A percentile compares a stretch with the other conserved stretches of the same genome.
Conservation (phyloP, 2,113 vertebrate genomes). For the Apaloderma vittatum region DNA sequence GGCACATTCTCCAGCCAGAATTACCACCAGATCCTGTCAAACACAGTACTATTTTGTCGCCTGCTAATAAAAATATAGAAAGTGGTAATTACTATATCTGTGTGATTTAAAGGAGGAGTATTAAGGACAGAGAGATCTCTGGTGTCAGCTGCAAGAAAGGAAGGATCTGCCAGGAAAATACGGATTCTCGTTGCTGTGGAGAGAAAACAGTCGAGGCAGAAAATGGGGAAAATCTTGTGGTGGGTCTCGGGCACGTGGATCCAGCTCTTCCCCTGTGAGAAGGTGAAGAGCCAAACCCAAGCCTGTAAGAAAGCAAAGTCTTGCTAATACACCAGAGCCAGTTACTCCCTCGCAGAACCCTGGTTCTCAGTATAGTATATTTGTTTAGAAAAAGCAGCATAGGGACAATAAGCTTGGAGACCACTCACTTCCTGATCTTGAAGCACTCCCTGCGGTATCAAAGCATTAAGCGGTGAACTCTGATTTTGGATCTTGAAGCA, state of each 20-base stretch:
- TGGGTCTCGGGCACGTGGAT: not conserved
- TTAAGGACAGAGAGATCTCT: not conserved
- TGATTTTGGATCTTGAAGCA: not conserved
- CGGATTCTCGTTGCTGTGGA: not conserved
- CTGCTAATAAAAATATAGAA: not conserved
- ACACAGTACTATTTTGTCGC: not conserved
- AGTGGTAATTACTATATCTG: accelerated
- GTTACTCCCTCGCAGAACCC: not conserved
- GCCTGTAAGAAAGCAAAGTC: not conserved
- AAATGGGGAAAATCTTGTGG: not conserved
- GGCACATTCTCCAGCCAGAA: not conserved
- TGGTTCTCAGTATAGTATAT: not conserved
- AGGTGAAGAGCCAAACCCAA: not conserved
- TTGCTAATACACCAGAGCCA: not conserved
- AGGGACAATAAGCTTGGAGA: not conserved
- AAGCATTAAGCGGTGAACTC: not conserved
- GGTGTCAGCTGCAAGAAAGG: not conserved
- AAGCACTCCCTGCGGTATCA: not conserved
- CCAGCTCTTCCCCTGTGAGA: not conserved
- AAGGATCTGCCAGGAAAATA: not conserved
- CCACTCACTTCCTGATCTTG: not conserved
- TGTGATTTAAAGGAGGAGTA: not conserved
- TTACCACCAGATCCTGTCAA: not conserved
- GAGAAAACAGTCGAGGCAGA: not conserved
- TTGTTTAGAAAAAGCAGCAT: not conserved